Base-by-base conservation (phyloP, 2,888 invertebrate genomes). In the Fragum fragum region DNA sequence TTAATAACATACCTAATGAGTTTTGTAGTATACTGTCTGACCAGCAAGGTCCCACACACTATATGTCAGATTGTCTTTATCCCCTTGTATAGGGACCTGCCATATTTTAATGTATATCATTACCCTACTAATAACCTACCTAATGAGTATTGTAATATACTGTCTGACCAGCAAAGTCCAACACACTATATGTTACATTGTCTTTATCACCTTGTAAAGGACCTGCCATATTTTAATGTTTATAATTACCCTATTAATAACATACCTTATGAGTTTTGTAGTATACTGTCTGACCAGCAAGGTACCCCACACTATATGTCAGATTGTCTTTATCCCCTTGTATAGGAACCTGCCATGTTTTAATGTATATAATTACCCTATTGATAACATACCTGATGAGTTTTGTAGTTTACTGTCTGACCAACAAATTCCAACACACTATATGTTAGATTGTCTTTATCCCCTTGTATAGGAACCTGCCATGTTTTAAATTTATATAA, bases 101-200 rank as follows among this genome's bases (percentile, higher is more conserved):
- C 28, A 70, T 52, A 21, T 29, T 52, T 70, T 53, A 6, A 47
- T 47, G 16, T 47, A 5, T 9, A 47, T 47, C 5, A 14, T 47
- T 3, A 9, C 16, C n/a, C 18, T 47, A 47, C 47, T 47, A 5
- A 14, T 39, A 6, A 9, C 39, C 14, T 52, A 36, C 93, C 91
- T 93, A 93, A 83, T 94, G 93, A 16, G 94, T 93, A 83, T 94
- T 94, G 86, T 94, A 94, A 85, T 94, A 94, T 18, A 94, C 93
- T 18, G 94, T 93, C 78, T 94, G 94, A 1, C 94, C 94, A 78
- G 94, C 94, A 89, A 94, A 94, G 86, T 94, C 94, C 94, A 94
- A 94, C 9, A 91, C 91, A 76, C 90, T 89, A 81, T 86, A 94
- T 0, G 91, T 91, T 21, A 92, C 81, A 83, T 21, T 28, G 32